Percentiles rank a stretch among this genome's conserved stretches.
phyloP scores from a whole-genome alignment of 2,113 vertebrate genomes.

The Oreochromis niloticus region DNA sequence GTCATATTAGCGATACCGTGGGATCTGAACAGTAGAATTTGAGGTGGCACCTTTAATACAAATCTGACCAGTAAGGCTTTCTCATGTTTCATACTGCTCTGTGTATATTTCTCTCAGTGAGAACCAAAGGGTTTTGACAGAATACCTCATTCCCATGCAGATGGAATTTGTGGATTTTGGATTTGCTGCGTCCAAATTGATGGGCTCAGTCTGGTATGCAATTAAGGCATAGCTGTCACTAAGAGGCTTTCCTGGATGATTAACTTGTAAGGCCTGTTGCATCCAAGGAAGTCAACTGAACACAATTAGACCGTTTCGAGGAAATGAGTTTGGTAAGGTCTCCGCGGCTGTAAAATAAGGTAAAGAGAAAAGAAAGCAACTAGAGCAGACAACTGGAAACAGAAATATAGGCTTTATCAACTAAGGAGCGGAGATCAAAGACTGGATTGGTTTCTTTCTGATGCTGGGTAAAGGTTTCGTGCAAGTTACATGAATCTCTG shows the following conservation, averaged over 20 bases:
- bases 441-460: slow-evolving; percentile 1
- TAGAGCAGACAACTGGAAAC: slow-evolving; percentile 40
- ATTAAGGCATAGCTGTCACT: slow-evolving; percentile 64
- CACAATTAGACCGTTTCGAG: slow-evolving; percentile 62
- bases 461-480: slow-evolving; percentile 25
- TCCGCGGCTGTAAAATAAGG: slow-evolving; percentile 21
- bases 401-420: slow-evolving; percentile 4
- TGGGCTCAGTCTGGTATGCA: slow-evolving; percentile 62
- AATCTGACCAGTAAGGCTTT: background rate
- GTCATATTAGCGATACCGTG: background rate
- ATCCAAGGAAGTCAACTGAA: slow-evolving; percentile 66
- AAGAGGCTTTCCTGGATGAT: slow-evolving; percentile 66
- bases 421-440: background rate
- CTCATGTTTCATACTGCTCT: background rate
- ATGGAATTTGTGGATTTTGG: slow-evolving; percentile 62
- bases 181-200: slow-evolving; percentile 61
- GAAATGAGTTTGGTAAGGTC: slow-evolving; percentile 31
- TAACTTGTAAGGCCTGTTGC: slow-evolving; percentile 65
- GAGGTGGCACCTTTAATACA: background rate
- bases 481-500: slow-evolving; percentile 40
- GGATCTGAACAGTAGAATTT: background rate
- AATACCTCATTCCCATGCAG: slow-evolving; percentile 50
- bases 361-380: slow-evolving; percentile 7
- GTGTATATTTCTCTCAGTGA: background rate
- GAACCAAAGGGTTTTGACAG: background rate